These are phyloP conservation scores for Chloromyia formosa DNA, from an alignment of 2,888 invertebrate genomes.

Conservation along the genomic window DNA sequence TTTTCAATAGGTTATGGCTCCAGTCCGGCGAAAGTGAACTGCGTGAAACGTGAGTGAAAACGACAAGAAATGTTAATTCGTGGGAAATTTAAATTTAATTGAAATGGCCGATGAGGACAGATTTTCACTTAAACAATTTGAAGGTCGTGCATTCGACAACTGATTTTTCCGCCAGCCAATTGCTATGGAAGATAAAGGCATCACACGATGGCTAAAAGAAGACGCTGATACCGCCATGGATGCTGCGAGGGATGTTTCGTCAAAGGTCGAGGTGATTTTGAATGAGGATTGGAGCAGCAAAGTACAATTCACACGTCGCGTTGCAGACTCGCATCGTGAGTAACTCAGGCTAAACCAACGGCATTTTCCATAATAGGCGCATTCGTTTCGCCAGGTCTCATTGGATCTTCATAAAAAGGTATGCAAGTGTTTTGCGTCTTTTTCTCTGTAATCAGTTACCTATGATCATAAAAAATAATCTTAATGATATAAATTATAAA, in stretches of 20 bases:
- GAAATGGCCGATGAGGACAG: not conserved
- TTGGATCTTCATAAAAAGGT: too few species aligned
- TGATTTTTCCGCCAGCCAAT: not conserved
- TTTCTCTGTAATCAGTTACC: too few species aligned
- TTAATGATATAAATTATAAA: too few species aligned
- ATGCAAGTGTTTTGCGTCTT: too few species aligned
- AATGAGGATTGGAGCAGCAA: not conserved
- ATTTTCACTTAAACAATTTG: not conserved
- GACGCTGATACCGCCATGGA: not conserved
- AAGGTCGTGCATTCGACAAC: not conserved
- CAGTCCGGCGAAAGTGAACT: too few species aligned
- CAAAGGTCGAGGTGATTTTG: not conserved
- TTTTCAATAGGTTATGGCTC: too few species aligned
- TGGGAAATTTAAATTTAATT: too few species aligned
- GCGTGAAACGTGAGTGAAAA: too few species aligned
- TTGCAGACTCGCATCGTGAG: slow-evolving; percentile 9
- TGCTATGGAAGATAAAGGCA: slow-evolving; percentile 1
- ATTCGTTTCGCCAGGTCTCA: too few species aligned
- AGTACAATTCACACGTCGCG: not conserved
- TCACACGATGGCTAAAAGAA: not conserved
- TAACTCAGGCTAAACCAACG: not conserved
- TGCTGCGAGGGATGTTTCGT: not conserved
- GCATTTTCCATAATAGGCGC: not conserved
- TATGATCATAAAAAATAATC: too few species aligned
- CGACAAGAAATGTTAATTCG: too few species aligned